phyloP scores from a whole-genome alignment of 1,140 invertebrate species.

The Popillia japonica region DNA sequence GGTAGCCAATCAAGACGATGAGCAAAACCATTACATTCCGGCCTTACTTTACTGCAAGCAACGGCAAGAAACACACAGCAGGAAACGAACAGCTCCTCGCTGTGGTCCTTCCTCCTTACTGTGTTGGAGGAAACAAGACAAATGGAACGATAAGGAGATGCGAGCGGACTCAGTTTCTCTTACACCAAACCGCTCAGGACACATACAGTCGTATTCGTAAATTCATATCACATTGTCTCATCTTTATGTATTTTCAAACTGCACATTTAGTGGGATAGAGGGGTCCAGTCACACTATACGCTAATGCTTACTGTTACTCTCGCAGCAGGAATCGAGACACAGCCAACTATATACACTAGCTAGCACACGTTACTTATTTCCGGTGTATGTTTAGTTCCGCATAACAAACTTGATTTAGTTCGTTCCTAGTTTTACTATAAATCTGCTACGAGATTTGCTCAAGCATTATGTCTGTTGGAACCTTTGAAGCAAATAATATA shows the following conservation, averaged over 20 bases:
- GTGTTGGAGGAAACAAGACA: slow-evolving; percentile 49
- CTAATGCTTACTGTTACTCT: not conserved
- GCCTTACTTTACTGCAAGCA: slow-evolving; percentile 38
- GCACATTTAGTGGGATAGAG: slow-evolving; percentile 25
- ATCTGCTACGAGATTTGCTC: slow-evolving; percentile 31
- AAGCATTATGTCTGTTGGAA: slow-evolving; percentile 33
- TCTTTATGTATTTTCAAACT: slow-evolving; percentile 55
- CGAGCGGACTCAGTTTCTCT: slow-evolving; percentile 46
- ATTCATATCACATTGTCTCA: slow-evolving; percentile 51
- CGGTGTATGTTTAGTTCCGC: slow-evolving; percentile 44
- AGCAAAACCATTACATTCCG: slow-evolving; percentile 42
- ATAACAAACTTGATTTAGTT: slow-evolving; percentile 40
- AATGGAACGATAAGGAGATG: slow-evolving; percentile 48
- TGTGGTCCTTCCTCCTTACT: slow-evolving; percentile 1
- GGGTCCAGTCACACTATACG: not conserved
- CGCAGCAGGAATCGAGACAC: slow-evolving; percentile 18
- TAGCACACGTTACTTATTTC: slow-evolving; percentile 53
- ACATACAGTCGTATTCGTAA: not conserved
- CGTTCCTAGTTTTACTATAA: slow-evolving; percentile 37
- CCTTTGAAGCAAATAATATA: slow-evolving; percentile 32
- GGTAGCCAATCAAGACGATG: slow-evolving; percentile 43
- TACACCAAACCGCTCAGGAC: slow-evolving; percentile 14
- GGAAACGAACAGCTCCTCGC: slow-evolving; percentile 39
- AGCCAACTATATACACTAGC: slow-evolving; percentile 43
- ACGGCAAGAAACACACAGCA: slow-evolving; percentile 41